Evolutionary conservation across 2,888 invertebrate species (phyloP).

Genomic region (Drosophila greeni): DNA sequence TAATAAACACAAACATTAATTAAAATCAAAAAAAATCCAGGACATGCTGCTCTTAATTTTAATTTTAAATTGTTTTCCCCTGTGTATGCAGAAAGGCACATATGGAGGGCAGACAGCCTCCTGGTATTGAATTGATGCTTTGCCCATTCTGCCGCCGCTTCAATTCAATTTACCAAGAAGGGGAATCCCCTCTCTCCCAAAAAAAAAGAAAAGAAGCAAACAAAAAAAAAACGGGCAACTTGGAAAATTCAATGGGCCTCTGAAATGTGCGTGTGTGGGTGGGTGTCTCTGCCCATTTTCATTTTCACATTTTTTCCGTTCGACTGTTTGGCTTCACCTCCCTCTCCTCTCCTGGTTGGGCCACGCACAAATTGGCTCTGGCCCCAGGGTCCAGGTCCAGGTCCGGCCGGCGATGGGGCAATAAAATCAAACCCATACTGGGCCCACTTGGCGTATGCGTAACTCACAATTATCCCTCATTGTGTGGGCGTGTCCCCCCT

Average conservation of each 20-base stretch:
- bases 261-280: conserved; percentile 41
- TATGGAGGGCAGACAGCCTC: conserved; percentile 38
- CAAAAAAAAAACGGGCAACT: conserved; percentile 9
- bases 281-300: conserved; percentile 32
- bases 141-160: conserved; percentile 17
- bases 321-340: conserved; percentile 51
- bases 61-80: not conserved
- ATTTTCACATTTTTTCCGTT: conserved; percentile 26
- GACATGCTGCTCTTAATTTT: not conserved
- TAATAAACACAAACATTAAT: not conserved
- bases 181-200: conserved; percentile 7
- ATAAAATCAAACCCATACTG: conserved; percentile 60
- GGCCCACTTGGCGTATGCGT: conserved; percentile 63
- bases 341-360: conserved; percentile 45
- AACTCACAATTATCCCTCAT: conserved; percentile 68
- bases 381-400: conserved; percentile 29
- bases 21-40: not conserved
- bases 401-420: conserved; percentile 40
- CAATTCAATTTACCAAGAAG: conserved; percentile 34
- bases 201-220: conserved; percentile 8
- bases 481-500: conserved; percentile 59
- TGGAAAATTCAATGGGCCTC: conserved; percentile 49
- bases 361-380: conserved; percentile 58
- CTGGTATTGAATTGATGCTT: conserved; percentile 49
- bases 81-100: conserved; percentile 28